phyloP scores from a whole-genome alignment of 2,113 vertebrate genomes.

The Shinisaurus crocodilurus region DNA sequence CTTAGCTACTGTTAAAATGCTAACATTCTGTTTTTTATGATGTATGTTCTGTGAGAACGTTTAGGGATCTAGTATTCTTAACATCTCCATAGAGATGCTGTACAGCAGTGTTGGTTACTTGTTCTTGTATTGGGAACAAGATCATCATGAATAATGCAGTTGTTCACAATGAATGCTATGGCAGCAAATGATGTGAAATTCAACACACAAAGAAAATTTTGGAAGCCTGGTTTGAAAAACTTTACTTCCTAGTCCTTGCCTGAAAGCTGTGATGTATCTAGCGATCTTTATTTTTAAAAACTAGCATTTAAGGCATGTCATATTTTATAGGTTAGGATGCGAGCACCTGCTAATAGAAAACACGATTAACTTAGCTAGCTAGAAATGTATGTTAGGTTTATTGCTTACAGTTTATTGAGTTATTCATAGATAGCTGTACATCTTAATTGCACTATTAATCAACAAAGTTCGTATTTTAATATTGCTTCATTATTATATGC shows the following conservation, averaged over 20 bases:
- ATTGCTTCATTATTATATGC: background rate
- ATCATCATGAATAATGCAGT: background rate
- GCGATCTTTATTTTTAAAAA: background rate
- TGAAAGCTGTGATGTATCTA: background rate
- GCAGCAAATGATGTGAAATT: background rate
- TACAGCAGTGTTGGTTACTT: background rate
- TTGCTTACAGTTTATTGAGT: background rate
- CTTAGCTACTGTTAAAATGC: background rate
- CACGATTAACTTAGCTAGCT: background rate
- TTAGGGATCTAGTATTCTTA: background rate
- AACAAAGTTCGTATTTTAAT: background rate
- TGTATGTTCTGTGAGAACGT: background rate
- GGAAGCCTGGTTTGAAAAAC: conserved; percentile 15
- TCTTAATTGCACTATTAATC: background rate
- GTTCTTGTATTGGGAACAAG: background rate
- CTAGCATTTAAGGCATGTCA: background rate
- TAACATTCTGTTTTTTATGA: conserved; percentile 21
- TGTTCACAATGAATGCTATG: background rate
- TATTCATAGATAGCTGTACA: background rate
- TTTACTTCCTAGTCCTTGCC: background rate
- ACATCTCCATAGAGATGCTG: background rate
- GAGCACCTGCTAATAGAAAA: background rate
- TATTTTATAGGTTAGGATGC: background rate
- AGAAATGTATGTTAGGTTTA: background rate
- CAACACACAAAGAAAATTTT: background rate